A percentile compares a stretch with the other conserved stretches of the same genome.
Conservation (phyloP, 2,113 vertebrate genomes). For the Gobius niger region DNA sequence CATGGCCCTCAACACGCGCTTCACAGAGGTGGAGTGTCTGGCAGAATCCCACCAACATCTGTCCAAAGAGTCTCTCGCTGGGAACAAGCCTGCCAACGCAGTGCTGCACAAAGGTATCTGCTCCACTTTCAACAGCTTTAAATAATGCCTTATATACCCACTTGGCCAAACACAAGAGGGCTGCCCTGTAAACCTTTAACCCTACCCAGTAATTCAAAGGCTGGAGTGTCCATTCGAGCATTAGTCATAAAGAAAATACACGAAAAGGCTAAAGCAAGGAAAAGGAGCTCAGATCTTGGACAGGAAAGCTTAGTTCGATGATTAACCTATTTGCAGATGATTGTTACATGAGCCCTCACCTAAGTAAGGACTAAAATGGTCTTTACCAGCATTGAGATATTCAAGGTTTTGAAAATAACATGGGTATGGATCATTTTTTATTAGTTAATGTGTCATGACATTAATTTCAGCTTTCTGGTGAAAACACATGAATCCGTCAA, state of each 20-base stretch:
- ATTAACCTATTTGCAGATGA: no score
- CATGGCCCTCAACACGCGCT: conserved; percentile 94
- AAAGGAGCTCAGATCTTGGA: neutral
- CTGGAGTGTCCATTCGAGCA: neutral
- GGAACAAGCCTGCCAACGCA: conserved; percentile 95
- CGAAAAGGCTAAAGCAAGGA: neutral
- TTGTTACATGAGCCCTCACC: no score
- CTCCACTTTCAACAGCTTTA: neutral
- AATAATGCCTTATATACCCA: neutral
- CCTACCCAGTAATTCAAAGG: neutral
- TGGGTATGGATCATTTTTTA: neutral
- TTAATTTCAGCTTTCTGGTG: neutral
- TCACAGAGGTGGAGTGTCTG: conserved; percentile 96
- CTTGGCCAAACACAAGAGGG: neutral
- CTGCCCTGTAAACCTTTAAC: neutral
- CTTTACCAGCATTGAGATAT: neutral
- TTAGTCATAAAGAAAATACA: neutral
- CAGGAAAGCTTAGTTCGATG: no score
- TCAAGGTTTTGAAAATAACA: neutral
- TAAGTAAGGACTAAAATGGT: no score
- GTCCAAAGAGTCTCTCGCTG: conserved; percentile 95
- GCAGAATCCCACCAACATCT: conserved; percentile 98
- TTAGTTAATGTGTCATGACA: neutral
- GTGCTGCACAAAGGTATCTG: conserved; percentile 94
- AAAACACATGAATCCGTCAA: neutral